Percentiles rank a stretch among this genome's conserved stretches.
Conservation (phyloP, 2,888 invertebrate genomes). For the Chaetogeoica ovagalla region DNA sequence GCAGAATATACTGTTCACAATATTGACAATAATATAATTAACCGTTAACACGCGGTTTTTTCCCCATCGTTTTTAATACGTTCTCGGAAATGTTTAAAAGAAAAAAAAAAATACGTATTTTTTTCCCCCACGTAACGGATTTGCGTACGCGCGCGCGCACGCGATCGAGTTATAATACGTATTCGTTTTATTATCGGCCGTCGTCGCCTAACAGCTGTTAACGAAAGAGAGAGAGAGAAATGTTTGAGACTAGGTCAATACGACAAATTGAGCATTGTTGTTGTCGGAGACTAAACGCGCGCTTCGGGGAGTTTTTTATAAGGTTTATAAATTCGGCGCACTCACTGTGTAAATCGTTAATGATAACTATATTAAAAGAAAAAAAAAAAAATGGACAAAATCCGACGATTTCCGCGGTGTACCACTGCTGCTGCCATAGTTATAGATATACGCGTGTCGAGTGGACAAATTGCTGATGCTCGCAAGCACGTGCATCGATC, state of each 20-base stretch:
- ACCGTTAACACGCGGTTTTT: background rate
- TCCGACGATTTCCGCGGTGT: conserved; percentile 25
- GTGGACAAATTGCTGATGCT: conserved; percentile 11
- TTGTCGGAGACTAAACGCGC: too few relatives aligned
- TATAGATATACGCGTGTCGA: background rate
- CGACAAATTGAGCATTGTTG: conserved; percentile 39
- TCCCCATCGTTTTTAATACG: background rate
- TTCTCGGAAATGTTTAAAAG: too few relatives aligned
- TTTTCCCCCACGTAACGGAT: conserved; percentile 15
- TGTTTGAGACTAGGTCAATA: conserved; percentile 14
- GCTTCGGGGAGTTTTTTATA: too few relatives aligned
- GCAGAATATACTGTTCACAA: conserved; percentile 16
- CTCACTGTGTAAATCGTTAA: too few relatives aligned
- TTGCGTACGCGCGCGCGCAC: conserved; percentile 6
- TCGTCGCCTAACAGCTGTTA: background rate
- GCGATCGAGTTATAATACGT: too few relatives aligned
- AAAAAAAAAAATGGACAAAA: conserved; percentile 10
- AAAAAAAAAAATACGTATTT: background rate
- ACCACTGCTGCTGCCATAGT: background rate
- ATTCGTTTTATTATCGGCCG: background rate
- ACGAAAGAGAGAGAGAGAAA: background rate
- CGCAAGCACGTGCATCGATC: conserved; percentile 32
- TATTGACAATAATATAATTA: too few relatives aligned
- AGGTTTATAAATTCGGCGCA: too few relatives aligned
- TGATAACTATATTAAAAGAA: background rate